Evolutionary conservation across 2,888 invertebrate genomes (phyloP).

Genomic region (Drosophila meridionalis): DNA sequence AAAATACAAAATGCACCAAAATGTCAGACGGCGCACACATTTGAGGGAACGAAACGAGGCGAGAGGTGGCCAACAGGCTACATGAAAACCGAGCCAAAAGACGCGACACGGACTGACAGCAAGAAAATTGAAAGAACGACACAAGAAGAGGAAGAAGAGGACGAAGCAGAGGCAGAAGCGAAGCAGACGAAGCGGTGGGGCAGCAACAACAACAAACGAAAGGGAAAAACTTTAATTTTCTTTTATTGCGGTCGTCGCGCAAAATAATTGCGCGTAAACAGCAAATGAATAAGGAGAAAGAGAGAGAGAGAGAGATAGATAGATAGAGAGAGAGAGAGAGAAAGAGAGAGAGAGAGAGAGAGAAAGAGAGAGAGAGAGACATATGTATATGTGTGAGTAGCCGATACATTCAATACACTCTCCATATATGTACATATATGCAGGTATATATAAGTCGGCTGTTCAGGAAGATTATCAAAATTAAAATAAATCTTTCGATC

Average conservation of each 20-base stretch:
- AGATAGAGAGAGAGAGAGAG: no score
- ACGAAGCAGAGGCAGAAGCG: neutral
- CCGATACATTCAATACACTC: slow-evolving; percentile 1
- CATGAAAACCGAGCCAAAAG: slow-evolving; percentile 49
- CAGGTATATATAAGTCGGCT: no score
- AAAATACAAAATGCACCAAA: slow-evolving; percentile 48
- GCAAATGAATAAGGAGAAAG: slow-evolving; percentile 30
- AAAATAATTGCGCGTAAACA: slow-evolving; percentile 78
- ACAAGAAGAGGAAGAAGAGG: slow-evolving; percentile 5
- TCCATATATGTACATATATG: neutral
- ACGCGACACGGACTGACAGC: slow-evolving; percentile 52
- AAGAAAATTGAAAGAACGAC: slow-evolving; percentile 48
- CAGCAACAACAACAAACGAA: slow-evolving; percentile 8
- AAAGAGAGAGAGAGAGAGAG: no score
- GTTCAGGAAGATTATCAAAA: no score
- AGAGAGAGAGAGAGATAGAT: neutral
- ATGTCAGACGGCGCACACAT: slow-evolving; percentile 53
- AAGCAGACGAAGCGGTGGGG: slow-evolving; percentile 2
- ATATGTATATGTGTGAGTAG: neutral
- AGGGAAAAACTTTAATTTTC: slow-evolving; percentile 70
- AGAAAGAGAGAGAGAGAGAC: neutral
- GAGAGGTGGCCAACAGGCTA: neutral
- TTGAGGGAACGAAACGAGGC: neutral
- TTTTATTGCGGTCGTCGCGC: slow-evolving; percentile 81
- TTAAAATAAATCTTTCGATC: no score